phyloP scores from a whole-genome alignment of 2,888 invertebrate genomes.

The Rotaria magnacalcarata region DNA sequence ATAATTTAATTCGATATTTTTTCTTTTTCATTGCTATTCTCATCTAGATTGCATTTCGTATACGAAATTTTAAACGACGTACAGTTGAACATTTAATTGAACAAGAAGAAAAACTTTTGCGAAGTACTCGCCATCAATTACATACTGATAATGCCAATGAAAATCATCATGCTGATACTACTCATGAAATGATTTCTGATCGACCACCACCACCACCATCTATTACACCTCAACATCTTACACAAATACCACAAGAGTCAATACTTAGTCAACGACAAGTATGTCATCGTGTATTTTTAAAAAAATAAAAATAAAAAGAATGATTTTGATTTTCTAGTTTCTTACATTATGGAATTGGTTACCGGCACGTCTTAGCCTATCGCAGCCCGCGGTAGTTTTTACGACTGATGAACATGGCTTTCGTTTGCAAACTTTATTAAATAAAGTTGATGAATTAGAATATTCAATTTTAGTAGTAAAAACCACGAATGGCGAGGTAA shows the following conservation, averaged over 20 bases:
- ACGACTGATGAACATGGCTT: conserved; percentile 95
- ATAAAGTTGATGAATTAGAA: conserved; percentile 83
- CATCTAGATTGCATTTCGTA: conserved; percentile 37
- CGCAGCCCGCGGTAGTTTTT: conserved; percentile 84
- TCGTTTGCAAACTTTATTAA: conserved; percentile 82
- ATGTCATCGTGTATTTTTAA: neutral
- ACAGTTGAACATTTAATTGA: conserved; percentile 40
- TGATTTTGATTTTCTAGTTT: conserved; percentile 66
- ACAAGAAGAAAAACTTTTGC: conserved; percentile 40
- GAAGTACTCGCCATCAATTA: neutral
- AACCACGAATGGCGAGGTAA: conserved; percentile 86
- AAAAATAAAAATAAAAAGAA: neutral
- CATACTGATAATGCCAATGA: neutral
- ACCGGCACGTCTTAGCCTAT: conserved; percentile 88
- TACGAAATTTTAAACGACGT: conserved; percentile 43
- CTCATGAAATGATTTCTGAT: neutral
- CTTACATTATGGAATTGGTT: conserved; percentile 93
- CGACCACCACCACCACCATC: neutral
- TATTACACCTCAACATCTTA: neutral
- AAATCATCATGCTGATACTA: neutral
- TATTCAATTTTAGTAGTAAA: conserved; percentile 90
- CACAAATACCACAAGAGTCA: neutral
- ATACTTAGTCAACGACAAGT: neutral
- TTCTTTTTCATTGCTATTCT: neutral
- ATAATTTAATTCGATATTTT: too few species aligned